phyloP scores from a whole-genome alignment of 53 echinoderm and acorn worm genomes.

The Arbacia lixula region DNA sequence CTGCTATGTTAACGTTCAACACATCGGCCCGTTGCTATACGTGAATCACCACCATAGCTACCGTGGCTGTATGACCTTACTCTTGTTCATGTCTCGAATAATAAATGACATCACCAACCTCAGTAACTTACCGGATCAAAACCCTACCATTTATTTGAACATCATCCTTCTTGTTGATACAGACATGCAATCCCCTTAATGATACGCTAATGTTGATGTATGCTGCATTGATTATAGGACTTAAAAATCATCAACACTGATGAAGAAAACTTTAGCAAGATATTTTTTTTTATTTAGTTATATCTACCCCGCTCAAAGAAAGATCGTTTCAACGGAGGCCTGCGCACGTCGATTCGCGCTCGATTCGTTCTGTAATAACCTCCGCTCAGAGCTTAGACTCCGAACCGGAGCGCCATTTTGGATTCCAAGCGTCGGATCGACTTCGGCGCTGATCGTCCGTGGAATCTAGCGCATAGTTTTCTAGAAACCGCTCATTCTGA shows the following conservation, averaged over 20 bases:
- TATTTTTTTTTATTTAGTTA: conserved; percentile 6
- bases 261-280: conserved; percentile 8
- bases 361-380: conserved; percentile 45
- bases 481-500: neutral
- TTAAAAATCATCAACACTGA: no score
- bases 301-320: neutral
- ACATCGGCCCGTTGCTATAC: neutral
- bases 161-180: no score
- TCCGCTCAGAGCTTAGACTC: conserved; percentile 1
- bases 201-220: no score
- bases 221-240: no score
- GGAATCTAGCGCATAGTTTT: conserved; percentile 27
- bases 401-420: conserved; percentile 47
- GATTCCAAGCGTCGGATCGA: conserved; percentile 35
- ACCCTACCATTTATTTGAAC: no score
- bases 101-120: conserved; percentile 24
- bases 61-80: conserved; percentile 9
- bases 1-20: neutral
- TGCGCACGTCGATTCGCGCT: conserved; percentile 53
- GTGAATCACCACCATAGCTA: neutral
- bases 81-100: conserved; percentile 3
- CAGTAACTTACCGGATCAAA: neutral
- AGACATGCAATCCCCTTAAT: no score
- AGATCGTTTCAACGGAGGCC: conserved; percentile 25
- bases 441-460: conserved; percentile 32